Percentiles rank a stretch among this genome's conserved stretches.
Conservation (phyloP, 2,888 invertebrate genomes). For the Drosophila parthenogenetica region DNA sequence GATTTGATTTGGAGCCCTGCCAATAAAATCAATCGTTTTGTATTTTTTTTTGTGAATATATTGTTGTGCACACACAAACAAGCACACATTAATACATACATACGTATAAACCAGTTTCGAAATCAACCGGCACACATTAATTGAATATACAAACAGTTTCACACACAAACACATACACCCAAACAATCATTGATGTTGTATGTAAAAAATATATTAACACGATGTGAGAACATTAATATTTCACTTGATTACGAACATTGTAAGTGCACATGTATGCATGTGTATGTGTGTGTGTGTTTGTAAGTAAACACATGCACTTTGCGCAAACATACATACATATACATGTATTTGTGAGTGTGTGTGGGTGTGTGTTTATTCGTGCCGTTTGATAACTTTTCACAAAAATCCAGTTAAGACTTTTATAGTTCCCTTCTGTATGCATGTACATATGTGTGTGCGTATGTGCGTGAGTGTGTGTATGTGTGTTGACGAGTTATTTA, state of each 20-base stretch:
- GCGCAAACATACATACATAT: not conserved
- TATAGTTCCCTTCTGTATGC: constrained; percentile 20
- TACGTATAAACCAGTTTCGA: constrained; percentile 23
- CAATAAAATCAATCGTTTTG: constrained; percentile 9
- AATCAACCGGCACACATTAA: constrained; percentile 9
- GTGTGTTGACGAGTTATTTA: constrained; percentile 31
- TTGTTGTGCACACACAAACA: too few species aligned
- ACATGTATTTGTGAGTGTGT: not conserved
- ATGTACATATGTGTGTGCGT: not conserved
- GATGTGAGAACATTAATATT: constrained; percentile 9
- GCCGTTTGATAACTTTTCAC: constrained; percentile 11
- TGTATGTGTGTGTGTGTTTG: not conserved
- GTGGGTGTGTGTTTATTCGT: too few species aligned
- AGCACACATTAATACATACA: too few species aligned
- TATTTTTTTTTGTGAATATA: not conserved
- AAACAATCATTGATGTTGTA: not conserved
- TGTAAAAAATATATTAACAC: constrained; percentile 2
- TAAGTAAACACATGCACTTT: not conserved
- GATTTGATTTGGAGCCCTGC: constrained; percentile 4
- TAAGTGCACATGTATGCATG: not conserved
- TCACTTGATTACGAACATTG: not conserved
- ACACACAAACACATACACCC: not conserved
- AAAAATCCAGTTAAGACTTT: constrained; percentile 20
- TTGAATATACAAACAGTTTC: constrained; percentile 1
- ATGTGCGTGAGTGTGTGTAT: not conserved